Percentiles rank a stretch among this genome's conserved stretches.
These are phyloP conservation scores for Apocheima hispidaria DNA, from an alignment of 2,888 invertebrate genomes.

Conservation along the genomic window DNA sequence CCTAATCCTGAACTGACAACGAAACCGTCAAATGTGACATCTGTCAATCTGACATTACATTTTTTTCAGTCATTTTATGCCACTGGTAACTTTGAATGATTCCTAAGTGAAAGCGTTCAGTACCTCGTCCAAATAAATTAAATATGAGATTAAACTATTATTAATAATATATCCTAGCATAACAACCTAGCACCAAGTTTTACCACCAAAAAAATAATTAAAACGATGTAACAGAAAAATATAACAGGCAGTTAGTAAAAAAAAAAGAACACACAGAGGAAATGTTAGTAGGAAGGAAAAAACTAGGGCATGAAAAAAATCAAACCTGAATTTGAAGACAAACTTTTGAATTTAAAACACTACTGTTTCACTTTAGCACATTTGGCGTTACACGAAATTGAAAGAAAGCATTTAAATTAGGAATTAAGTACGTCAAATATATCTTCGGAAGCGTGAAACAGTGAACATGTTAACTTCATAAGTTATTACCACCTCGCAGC, in stretches of 20 bases:
- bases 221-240: conserved; percentile 55
- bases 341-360: conserved; percentile 46
- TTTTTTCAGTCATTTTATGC: conserved; percentile 56
- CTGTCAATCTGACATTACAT: conserved; percentile 72
- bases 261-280: conserved; percentile 64
- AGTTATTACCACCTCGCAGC: conserved; percentile 61
- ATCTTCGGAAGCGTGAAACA: conserved; percentile 48
- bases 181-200: conserved; percentile 76
- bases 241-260: conserved; percentile 73
- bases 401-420: neutral
- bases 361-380: conserved; percentile 26
- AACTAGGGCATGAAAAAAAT: conserved; percentile 47
- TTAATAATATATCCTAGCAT: conserved; percentile 21
- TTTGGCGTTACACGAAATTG: neutral
- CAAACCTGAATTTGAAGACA: conserved; percentile 43
- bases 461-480: conserved; percentile 51
- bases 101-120: conserved; percentile 63
- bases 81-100: conserved; percentile 64
- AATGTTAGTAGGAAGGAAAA: conserved; percentile 69
- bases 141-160: conserved; percentile 49
- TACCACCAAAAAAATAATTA: conserved; percentile 69
- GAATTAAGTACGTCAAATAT: conserved; percentile 1
- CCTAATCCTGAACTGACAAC: conserved; percentile 59
- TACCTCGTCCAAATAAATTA: conserved; percentile 59
- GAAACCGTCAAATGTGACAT: conserved; percentile 72